Evolutionary conservation across 2,888 invertebrate species (phyloP).

Genomic region (Auanema freiburgensis): DNA sequence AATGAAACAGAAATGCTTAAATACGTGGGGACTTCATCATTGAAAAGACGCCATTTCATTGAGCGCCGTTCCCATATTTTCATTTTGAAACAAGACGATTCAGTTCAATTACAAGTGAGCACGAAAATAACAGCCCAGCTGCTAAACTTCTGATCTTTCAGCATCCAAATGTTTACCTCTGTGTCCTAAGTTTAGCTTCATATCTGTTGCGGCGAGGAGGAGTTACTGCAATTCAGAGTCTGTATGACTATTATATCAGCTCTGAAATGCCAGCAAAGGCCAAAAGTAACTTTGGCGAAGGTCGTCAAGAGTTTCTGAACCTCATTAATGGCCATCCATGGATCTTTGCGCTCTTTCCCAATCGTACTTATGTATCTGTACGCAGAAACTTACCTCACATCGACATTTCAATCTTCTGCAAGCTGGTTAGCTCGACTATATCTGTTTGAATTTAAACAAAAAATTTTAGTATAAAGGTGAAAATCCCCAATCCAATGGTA

Average conservation of each 20-base stretch:
- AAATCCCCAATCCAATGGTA: background rate
- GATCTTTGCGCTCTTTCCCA: conserved; percentile 63
- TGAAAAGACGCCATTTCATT: conserved; percentile 63
- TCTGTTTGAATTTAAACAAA: background rate
- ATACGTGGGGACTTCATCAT: conserved; percentile 60
- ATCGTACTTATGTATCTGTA: conserved; percentile 61
- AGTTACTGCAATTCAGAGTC: conserved; percentile 59
- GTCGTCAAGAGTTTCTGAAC: conserved; percentile 52
- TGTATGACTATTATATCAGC: conserved; percentile 57
- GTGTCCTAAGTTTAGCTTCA: conserved; percentile 52
- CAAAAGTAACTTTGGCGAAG: background rate
- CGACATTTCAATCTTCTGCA: conserved; percentile 59
- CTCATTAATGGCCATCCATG: conserved; percentile 59
- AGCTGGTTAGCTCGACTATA: conserved; percentile 39
- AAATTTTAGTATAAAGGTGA: conserved; percentile 8
- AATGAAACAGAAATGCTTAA: conserved; percentile 62
- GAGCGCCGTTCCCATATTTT: conserved; percentile 63
- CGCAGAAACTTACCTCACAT: conserved; percentile 61
- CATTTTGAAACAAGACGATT: conserved; percentile 53
- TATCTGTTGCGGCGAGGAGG: conserved; percentile 60
- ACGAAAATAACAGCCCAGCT: no score
- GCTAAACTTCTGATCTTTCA: conserved; percentile 28
- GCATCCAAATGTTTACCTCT: conserved; percentile 59
- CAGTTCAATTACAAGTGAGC: conserved; percentile 39
- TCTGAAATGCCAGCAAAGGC: conserved; percentile 46